Evolutionary conservation across 2,113 vertebrate species (phyloP).

Genomic region (Albula goreensis): DNA sequence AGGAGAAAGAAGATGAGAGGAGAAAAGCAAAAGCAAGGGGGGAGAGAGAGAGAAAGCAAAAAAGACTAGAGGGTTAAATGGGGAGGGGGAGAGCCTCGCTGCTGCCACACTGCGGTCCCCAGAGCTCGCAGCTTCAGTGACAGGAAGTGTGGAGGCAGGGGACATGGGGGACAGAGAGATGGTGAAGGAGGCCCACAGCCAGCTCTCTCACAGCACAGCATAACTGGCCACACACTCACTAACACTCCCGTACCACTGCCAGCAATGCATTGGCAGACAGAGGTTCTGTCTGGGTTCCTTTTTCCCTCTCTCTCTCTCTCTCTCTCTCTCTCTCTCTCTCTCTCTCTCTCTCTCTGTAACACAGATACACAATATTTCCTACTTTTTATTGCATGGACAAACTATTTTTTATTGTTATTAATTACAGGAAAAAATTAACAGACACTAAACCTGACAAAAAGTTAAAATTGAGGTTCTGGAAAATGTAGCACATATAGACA

Average conservation of each 20-base stretch:
- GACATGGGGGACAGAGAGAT: neutral
- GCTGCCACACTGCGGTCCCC: slow-evolving; percentile 13
- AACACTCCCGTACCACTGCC: neutral
- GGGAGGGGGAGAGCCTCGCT: neutral
- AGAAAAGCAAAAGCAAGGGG: slow-evolving; percentile 20
- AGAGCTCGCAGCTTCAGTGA: neutral
- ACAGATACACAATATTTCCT: slow-evolving; percentile 19
- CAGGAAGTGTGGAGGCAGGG: neutral
- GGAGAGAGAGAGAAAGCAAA: neutral
- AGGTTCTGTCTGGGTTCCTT: neutral
- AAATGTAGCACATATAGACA: too few relatives aligned
- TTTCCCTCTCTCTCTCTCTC: neutral
- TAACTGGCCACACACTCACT: slow-evolving; percentile 3
- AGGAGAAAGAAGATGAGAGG: slow-evolving; percentile 35
- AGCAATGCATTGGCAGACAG: slow-evolving; percentile 1
- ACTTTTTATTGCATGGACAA: neutral
- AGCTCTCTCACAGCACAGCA: neutral
- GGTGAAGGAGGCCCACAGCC: neutral
- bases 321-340: slow-evolving; percentile 41
- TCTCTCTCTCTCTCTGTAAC: slow-evolving; percentile 10
- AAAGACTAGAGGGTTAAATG: neutral
- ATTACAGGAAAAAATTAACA: neutral
- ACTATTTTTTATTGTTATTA: neutral
- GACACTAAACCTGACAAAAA: neutral
- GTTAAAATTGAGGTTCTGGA: too few relatives aligned